phyloP scores from a whole-genome alignment of 2,888 invertebrate species.

The Amphipyra tragopoginis region DNA sequence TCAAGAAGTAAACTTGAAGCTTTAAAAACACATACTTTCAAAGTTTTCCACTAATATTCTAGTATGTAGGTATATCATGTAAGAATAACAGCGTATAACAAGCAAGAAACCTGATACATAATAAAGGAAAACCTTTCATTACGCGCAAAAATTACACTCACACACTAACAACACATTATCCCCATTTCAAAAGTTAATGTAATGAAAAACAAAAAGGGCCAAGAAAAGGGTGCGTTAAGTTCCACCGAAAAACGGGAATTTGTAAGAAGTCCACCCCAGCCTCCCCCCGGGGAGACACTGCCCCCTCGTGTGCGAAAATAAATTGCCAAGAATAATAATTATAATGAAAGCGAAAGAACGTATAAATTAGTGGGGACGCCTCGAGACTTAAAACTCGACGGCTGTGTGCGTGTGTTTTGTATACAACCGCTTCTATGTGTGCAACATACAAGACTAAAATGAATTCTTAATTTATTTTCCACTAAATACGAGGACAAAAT shows the following conservation, averaged over 20 bases:
- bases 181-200: slow-evolving; percentile 89
- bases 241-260: slow-evolving; percentile 90
- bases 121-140: slow-evolving; percentile 71
- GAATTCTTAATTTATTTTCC: slow-evolving; percentile 59
- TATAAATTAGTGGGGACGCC: slow-evolving; percentile 90
- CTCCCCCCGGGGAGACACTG: slow-evolving; percentile 74
- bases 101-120: slow-evolving; percentile 36
- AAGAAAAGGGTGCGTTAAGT: slow-evolving; percentile 90
- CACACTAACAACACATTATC: slow-evolving; percentile 86
- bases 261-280: slow-evolving; percentile 85
- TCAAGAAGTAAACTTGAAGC: slow-evolving; percentile 12
- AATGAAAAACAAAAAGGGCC: slow-evolving; percentile 90
- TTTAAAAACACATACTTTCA: slow-evolving; percentile 2
- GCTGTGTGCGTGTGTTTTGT: slow-evolving; percentile 69
- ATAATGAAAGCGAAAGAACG: slow-evolving; percentile 90
- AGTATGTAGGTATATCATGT: neutral
- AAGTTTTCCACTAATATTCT: slow-evolving; percentile 8
- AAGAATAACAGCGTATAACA: neutral
- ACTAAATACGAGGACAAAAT: slow-evolving; percentile 41
- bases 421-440: slow-evolving; percentile 56
- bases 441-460: slow-evolving; percentile 54
- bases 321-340: slow-evolving; percentile 90
- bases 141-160: slow-evolving; percentile 77
- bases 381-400: slow-evolving; percentile 77
- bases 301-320: slow-evolving; percentile 90